Percentiles rank a stretch among this genome's conserved stretches.
phyloP scores from a whole-genome alignment of 2,113 vertebrate genomes.

The Lycocorax pyrrhopterus region DNA sequence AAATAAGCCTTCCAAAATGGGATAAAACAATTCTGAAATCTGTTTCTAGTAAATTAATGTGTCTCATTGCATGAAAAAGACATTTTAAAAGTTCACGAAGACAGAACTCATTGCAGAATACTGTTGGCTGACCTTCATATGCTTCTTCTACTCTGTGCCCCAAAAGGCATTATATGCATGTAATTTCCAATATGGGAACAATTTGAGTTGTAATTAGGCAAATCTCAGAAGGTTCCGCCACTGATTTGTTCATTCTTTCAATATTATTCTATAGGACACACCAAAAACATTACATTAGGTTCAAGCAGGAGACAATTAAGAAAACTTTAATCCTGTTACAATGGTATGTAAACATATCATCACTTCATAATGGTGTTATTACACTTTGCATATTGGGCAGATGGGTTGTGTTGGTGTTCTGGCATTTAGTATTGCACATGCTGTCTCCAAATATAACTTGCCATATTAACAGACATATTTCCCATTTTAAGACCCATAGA shows the following conservation, averaged over 20 bases:
- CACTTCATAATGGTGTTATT: conserved; percentile 47
- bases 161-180: conserved; percentile 82
- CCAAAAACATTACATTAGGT: conserved; percentile 73
- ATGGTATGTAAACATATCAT: conserved; percentile 65
- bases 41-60: conserved; percentile 77
- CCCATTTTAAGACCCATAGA: background rate
- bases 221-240: conserved; percentile 84
- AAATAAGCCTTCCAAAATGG: conserved; percentile 74
- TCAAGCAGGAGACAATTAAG: conserved; percentile 77
- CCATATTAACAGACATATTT: conserved; percentile 20
- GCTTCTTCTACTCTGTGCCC: conserved; percentile 77
- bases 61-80: conserved; percentile 73
- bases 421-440: conserved; percentile 2
- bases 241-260: conserved; percentile 82
- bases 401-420: conserved; percentile 50
- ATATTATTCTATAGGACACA: conserved; percentile 79
- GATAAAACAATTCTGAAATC: conserved; percentile 77
- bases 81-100: conserved; percentile 71
- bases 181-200: conserved; percentile 89
- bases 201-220: conserved; percentile 86
- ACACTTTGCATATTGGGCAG: conserved; percentile 58
- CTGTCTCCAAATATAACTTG: conserved; percentile 14
- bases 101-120: conserved; percentile 63
- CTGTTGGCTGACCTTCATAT: conserved; percentile 80
- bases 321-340: conserved; percentile 65